Evolutionary conservation across 2,888 invertebrate genomes (phyloP).

Genomic region (Linyphia triangularis): DNA sequence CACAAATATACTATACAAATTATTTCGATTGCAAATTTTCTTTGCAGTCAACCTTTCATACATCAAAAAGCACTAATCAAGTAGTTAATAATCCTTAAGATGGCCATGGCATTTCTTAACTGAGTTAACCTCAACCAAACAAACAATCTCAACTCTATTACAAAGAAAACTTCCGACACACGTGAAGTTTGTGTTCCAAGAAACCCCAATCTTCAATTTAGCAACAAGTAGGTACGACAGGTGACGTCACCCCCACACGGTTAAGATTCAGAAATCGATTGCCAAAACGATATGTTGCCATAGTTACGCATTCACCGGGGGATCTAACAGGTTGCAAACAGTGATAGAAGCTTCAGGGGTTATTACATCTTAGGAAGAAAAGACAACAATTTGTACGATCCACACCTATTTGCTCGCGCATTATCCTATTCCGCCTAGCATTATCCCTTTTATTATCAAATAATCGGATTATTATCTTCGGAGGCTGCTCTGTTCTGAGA

Average conservation of each 20-base stretch:
- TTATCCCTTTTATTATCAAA: neutral
- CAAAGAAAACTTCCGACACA: slow-evolving; percentile 10
- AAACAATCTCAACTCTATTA: neutral
- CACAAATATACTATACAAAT: too few relatives aligned
- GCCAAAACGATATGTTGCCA: slow-evolving; percentile 53
- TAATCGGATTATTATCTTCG: too few relatives aligned
- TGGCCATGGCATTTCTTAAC: too few relatives aligned
- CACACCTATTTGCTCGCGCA: neutral
- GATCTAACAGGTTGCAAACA: slow-evolving; percentile 65
- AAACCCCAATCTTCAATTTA: slow-evolving; percentile 16
- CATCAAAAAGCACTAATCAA: too few relatives aligned
- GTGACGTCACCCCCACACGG: slow-evolving; percentile 49
- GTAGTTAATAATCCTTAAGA: too few relatives aligned
- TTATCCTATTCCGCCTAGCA: neutral
- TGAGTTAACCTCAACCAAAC: neutral
- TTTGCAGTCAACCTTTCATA: too few relatives aligned
- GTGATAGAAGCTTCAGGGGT: slow-evolving; percentile 35
- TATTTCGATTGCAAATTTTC: too few relatives aligned
- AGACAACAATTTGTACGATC: slow-evolving; percentile 3
- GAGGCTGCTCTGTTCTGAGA: neutral
- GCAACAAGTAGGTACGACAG: slow-evolving; percentile 45
- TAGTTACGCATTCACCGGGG: slow-evolving; percentile 40
- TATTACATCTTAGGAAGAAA: slow-evolving; percentile 29
- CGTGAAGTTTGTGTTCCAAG: neutral
- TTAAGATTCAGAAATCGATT: slow-evolving; percentile 64